Percentiles rank a stretch among this genome's conserved stretches.
Conservation (phyloP, 1,140 invertebrate species). For the Cherax quadricarinatus region DNA sequence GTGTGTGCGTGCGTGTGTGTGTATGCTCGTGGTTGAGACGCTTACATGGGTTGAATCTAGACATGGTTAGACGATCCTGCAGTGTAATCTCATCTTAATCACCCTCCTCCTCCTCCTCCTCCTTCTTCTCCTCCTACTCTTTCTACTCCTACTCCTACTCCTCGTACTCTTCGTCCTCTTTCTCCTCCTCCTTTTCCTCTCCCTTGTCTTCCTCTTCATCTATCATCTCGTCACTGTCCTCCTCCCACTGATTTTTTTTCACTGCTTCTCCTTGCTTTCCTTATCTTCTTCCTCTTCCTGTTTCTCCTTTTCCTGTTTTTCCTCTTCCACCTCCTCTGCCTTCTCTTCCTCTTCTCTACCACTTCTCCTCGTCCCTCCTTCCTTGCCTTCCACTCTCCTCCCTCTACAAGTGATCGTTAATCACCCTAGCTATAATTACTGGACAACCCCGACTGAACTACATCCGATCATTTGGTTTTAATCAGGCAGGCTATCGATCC, state of each 20-base stretch:
- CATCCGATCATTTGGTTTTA: constrained; percentile 5
- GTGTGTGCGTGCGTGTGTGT: too few species aligned
- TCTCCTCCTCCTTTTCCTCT: background rate
- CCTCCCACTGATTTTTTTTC: too few species aligned
- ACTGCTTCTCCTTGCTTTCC: too few species aligned
- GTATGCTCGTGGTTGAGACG: too few species aligned
- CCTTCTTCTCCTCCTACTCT: too few species aligned
- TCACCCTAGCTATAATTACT: background rate
- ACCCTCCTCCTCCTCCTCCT: too few species aligned
- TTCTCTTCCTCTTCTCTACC: background rate
- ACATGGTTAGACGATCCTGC: too few species aligned
- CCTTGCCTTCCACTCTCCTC: too few species aligned
- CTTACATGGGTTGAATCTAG: too few species aligned
- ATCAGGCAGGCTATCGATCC: background rate
- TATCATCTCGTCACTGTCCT: background rate
- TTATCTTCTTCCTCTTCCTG: background rate
- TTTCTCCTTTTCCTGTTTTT: constrained; percentile 4
- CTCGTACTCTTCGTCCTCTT: background rate
- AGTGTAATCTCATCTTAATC: too few species aligned
- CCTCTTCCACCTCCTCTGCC: background rate
- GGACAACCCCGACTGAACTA: background rate
- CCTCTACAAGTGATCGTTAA: background rate
- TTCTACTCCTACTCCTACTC: background rate
- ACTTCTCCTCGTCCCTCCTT: background rate
- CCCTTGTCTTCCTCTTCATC: background rate